Evolutionary conservation across 2,797 vertebrate genomes (phyloP).

Genomic region (Gastrophryne carolinensis): DNA sequence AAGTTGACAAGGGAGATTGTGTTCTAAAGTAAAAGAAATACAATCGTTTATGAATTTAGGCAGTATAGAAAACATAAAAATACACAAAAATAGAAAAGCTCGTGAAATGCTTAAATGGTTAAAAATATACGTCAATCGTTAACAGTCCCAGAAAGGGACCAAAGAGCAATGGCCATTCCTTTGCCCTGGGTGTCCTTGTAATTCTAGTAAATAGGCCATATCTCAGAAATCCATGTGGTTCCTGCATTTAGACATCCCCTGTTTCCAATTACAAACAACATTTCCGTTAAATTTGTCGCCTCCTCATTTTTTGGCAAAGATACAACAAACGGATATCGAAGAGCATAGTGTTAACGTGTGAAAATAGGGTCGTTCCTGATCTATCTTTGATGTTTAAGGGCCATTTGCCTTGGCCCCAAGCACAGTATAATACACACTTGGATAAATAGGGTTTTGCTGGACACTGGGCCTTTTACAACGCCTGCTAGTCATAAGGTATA

Average conservation of each 20-base stretch:
- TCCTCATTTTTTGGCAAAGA: slow-evolving; percentile 64
- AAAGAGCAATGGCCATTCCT: neutral
- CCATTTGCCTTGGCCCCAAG: neutral
- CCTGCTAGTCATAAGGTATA: no score
- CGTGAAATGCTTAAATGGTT: no score
- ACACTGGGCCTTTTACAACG: no score
- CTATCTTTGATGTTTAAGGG: slow-evolving; percentile 71
- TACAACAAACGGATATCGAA: slow-evolving; percentile 69
- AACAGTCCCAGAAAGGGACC: no score
- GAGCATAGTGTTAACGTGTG: slow-evolving; percentile 71
- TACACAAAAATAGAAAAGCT: no score
- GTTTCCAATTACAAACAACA: slow-evolving; percentile 12
- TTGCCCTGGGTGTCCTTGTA: neutral
- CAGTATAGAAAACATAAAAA: no score
- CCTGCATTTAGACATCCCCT: slow-evolving; percentile 7
- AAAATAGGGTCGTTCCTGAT: slow-evolving; percentile 77
- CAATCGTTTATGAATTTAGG: no score
- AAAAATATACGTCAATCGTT: no score
- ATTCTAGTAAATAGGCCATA: neutral
- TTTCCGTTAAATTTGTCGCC: slow-evolving; percentile 61
- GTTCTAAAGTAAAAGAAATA: no score
- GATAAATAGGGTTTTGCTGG: no score
- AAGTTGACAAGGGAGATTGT: no score
- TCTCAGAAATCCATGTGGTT: slow-evolving; percentile 6
- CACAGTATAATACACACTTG: no score